Percentiles rank a stretch among this genome's conserved stretches.
Evolutionary conservation across 2,797 vertebrate genomes (phyloP).

Genomic region (Manis javanica): DNA sequence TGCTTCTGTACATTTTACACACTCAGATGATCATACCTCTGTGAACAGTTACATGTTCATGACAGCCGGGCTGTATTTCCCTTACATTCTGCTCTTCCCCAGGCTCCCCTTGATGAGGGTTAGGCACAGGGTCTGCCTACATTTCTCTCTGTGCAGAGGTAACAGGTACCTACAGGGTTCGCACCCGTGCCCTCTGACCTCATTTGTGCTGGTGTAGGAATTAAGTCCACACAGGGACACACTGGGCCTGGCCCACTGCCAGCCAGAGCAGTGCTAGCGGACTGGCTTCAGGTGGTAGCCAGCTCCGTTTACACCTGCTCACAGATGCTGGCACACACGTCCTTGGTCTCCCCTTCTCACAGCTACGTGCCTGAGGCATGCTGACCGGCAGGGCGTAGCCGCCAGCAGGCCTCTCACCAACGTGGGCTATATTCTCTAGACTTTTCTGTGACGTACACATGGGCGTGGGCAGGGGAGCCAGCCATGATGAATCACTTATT

Average conservation of each 20-base stretch:
- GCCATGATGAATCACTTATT: accelerated
- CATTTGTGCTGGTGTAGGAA: background rate
- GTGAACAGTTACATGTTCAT: accelerated
- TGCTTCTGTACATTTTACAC: accelerated
- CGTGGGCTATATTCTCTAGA: accelerated
- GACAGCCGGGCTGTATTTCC: accelerated
- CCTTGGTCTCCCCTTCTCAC: background rate
- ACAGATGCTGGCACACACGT: accelerated
- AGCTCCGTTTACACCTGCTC: background rate
- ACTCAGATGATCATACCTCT: accelerated
- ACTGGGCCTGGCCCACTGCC: background rate
- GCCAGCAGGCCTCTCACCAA: too few relatives aligned
- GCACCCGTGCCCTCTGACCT: too few relatives aligned
- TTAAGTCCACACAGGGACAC: background rate
- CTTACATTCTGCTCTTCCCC: accelerated
- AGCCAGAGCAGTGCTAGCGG: accelerated
- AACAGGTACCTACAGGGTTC: background rate
- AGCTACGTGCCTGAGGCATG: accelerated
- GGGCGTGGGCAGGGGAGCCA: accelerated
- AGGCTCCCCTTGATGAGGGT: background rate
- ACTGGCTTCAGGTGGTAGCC: background rate
- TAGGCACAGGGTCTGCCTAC: background rate
- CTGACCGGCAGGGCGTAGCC: too few relatives aligned
- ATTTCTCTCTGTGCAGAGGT: background rate
- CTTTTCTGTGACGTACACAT: accelerated